Evolutionary conservation across 2,113 vertebrate species (phyloP).

Genomic region (Accipiter virgatus): DNA sequence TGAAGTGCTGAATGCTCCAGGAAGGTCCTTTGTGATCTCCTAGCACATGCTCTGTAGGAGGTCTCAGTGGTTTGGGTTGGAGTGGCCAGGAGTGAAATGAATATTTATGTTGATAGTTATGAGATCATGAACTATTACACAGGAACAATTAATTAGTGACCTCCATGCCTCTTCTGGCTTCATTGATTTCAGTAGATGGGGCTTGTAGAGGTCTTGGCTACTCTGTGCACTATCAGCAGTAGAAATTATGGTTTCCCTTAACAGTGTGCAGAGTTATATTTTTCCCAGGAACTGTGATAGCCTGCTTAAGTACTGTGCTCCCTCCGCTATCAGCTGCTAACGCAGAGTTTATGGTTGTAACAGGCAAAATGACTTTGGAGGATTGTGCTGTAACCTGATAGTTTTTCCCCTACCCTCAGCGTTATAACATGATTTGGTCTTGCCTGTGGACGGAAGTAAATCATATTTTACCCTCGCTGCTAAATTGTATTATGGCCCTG

Average conservation of each 20-base stretch:
- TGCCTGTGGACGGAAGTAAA: slow-evolving; percentile 64
- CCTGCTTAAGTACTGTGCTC: slow-evolving; percentile 53
- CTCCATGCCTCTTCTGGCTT: not conserved
- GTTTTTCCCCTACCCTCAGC: slow-evolving; percentile 40
- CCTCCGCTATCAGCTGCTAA: slow-evolving; percentile 55
- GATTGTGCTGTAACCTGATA: slow-evolving; percentile 66
- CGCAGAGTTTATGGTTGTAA: slow-evolving; percentile 63
- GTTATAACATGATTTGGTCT: slow-evolving; percentile 64
- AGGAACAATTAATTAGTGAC: slow-evolving; percentile 25
- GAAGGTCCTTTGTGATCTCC: not conserved
- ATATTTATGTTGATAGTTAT: not conserved
- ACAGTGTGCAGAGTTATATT: not conserved
- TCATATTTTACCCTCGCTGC: slow-evolving; percentile 60
- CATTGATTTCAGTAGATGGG: not conserved
- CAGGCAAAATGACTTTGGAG: slow-evolving; percentile 64
- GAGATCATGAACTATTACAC: not conserved
- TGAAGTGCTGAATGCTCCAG: not conserved
- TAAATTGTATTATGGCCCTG: slow-evolving; percentile 64
- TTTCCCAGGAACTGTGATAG: slow-evolving; percentile 20
- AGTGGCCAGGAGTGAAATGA: not conserved
- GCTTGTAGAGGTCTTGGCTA: not conserved
- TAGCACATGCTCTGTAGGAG: not conserved
- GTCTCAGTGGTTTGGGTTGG: not conserved
- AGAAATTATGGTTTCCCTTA: slow-evolving; percentile 19
- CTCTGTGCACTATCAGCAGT: not conserved